Base-by-base conservation (phyloP, 2,888 invertebrate species). In the Salticus scenicus region DNA sequence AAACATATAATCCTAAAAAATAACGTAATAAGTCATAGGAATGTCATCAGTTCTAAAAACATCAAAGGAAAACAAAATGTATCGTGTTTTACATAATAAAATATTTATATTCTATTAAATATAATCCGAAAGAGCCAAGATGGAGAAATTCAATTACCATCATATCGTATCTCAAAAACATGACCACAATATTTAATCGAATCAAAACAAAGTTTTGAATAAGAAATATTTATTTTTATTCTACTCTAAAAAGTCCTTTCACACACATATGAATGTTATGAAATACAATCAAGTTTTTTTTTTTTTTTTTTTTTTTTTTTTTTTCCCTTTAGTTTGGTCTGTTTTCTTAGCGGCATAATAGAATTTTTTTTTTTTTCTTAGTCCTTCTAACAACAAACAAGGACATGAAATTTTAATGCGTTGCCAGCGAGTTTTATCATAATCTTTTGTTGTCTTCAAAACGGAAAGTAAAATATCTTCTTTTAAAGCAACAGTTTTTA, bases 121-220 rank as follows among this genome's bases (percentile, higher is more conserved):
- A 1, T 57, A 57, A 57, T 24, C 24, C 4, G 12, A 57, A 57
- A 57, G 24, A 57, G 24, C 20, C 1, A 5, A 20, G 24, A 57
- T 1, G 57, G 1, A 10, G 24, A 57, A 57, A 57, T 57, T 57
- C 57, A 57, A 57, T 57, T 57, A 57, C 57, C 57, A 17, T 5
- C 57, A 4, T n/a, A 20, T 57, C 24, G 7, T 5, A 24, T 57
- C 24, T 1, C 5, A 24, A 10, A 57, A 24, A 57, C 57, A 57
- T 57, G 57, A 57, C 57, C 57, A 12, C 24, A 20, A 57, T 57
- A 57, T 57, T n/a, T 57, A 57, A 57, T 57, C 57, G 57, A 57
- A 57, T 57, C 24, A 57, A 57, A 57, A 57, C 57, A 57, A 57
- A 24, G 57, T 57, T 57, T 24, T 57, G 57, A 57, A 57, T 57